phyloP scores from a whole-genome alignment of 2,113 vertebrate genomes.

The Arenaria interpres region DNA sequence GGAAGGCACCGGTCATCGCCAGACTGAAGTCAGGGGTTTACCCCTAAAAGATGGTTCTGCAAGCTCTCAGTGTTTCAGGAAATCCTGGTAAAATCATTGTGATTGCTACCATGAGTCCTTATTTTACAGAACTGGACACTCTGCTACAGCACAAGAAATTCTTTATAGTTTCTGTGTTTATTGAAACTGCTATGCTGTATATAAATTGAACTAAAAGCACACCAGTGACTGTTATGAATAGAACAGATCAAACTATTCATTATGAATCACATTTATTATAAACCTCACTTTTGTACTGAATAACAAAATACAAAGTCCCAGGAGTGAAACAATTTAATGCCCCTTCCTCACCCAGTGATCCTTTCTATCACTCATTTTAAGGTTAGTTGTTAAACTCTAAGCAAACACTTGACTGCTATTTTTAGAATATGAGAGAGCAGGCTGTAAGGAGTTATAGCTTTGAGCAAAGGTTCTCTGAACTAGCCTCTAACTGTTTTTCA shows the following conservation, averaged over 20 bases:
- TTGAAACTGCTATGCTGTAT: background rate
- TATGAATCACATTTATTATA: background rate
- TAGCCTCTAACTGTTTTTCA: background rate
- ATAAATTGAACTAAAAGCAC: background rate
- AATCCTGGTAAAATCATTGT: background rate
- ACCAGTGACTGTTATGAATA: background rate
- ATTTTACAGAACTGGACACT: background rate
- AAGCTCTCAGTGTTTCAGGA: background rate
- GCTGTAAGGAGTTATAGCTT: background rate
- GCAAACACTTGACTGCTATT: slow-evolving; percentile 2
- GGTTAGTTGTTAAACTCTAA: background rate
- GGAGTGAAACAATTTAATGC: background rate
- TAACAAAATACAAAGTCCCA: background rate
- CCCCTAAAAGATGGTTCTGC: background rate
- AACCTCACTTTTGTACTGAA: background rate
- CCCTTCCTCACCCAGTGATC: background rate
- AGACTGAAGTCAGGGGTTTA: background rate
- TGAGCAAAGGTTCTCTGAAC: background rate
- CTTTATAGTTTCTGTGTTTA: background rate
- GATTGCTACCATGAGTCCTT: background rate
- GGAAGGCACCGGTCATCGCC: background rate
- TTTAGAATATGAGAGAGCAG: background rate
- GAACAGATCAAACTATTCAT: background rate
- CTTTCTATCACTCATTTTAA: background rate
- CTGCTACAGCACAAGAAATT: background rate